phyloP scores from a whole-genome alignment of 2,113 vertebrate genomes.

The Poeciliopsis occidentalis region DNA sequence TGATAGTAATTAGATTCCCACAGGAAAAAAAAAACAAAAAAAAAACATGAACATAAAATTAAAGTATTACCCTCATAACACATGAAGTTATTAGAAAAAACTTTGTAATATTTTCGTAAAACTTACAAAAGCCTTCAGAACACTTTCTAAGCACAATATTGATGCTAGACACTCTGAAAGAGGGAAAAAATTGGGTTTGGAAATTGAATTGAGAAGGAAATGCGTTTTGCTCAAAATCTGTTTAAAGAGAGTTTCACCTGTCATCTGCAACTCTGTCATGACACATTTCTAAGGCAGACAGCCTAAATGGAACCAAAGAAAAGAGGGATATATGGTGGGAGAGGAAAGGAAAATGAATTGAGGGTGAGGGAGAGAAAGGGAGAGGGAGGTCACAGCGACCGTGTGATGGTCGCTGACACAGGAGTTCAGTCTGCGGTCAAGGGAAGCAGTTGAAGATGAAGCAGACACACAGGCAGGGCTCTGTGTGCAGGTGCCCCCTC shows the following conservation, averaged over 20 bases:
- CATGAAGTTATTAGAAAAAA: not conserved
- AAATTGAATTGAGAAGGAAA: slow-evolving; percentile 38
- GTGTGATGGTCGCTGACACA: slow-evolving; percentile 81
- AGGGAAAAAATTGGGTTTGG: not conserved
- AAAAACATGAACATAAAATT: not conserved
- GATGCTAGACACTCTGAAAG: not conserved
- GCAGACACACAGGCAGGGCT: slow-evolving; percentile 88
- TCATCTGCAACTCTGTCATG: slow-evolving; percentile 64
- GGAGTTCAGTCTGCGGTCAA: slow-evolving; percentile 84
- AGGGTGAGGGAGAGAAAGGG: slow-evolving; percentile 55
- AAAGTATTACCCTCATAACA: not conserved
- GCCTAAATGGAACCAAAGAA: slow-evolving; percentile 60
- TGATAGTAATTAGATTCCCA: not conserved
- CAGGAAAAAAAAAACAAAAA: too few species aligned
- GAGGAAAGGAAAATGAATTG: slow-evolving; percentile 63
- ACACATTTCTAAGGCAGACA: slow-evolving; percentile 60
- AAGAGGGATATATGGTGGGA: slow-evolving; percentile 63
- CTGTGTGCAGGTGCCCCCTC: slow-evolving; percentile 89
- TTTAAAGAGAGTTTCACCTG: slow-evolving; percentile 64
- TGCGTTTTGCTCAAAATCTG: slow-evolving; percentile 51
- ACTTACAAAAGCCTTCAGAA: too few species aligned
- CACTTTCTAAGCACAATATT: not conserved
- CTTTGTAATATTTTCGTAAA: not conserved
- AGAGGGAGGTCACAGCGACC: slow-evolving; percentile 73
- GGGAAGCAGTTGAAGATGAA: slow-evolving; percentile 85